These are phyloP conservation scores for Apodemia duryi DNA, from an alignment of 2,888 invertebrate species.

Conservation along the genomic window DNA sequence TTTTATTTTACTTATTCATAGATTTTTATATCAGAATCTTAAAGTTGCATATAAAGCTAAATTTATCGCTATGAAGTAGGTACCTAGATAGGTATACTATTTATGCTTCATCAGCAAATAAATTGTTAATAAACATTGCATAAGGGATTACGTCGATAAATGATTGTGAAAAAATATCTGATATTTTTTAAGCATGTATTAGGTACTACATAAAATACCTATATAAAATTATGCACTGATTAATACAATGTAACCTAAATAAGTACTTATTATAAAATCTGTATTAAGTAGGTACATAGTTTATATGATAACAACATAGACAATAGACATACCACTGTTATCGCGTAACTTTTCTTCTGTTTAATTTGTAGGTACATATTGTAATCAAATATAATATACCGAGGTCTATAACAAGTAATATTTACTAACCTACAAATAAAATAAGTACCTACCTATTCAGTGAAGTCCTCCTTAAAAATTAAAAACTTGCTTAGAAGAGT, in stretches of 20 bases:
- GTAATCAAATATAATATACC: too few relatives aligned
- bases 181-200: background rate
- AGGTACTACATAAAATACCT: background rate
- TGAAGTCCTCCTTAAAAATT: background rate
- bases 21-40: background rate
- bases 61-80: background rate
- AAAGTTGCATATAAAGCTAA: background rate
- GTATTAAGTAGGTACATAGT: background rate
- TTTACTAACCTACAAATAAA: background rate
- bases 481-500: background rate
- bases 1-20: background rate
- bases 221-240: background rate
- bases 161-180: too few relatives aligned
- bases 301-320: background rate
- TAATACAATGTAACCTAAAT: background rate
- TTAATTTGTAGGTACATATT: background rate
- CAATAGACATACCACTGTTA: background rate
- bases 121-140: too few relatives aligned
- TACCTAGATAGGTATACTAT: too few relatives aligned
- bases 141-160: too few relatives aligned
- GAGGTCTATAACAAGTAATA: background rate
- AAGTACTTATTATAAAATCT: background rate
- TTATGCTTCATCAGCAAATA: too few relatives aligned
- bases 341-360: background rate
- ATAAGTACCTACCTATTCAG: background rate